Percentiles rank a stretch among this genome's conserved stretches.
phyloP scores from a whole-genome alignment of 2,113 vertebrate genomes.

The Hyperopisus bebe region DNA sequence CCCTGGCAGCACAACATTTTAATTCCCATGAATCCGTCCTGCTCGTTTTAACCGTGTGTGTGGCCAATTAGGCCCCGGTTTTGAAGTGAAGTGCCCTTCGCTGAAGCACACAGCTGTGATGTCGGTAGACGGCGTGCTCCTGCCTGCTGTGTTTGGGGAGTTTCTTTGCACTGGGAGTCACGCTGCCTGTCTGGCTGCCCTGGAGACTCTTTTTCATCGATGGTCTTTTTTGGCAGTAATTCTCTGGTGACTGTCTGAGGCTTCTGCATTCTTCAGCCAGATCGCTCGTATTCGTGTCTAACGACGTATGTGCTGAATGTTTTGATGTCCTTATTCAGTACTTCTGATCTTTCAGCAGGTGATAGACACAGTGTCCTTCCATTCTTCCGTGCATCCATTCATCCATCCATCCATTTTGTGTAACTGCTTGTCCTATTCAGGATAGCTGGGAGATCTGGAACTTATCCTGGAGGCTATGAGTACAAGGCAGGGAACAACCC shows the following conservation, averaged over 20 bases:
- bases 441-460: neutral
- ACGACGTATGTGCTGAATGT: neutral
- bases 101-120: constrained; percentile 33
- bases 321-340: neutral
- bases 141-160: neutral
- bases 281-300: neutral
- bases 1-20: constrained; percentile 26
- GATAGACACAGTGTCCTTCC: neutral
- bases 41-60: constrained; percentile 55
- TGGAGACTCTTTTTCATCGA: neutral
- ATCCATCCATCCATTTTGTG: neutral
- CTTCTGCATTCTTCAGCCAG: neutral
- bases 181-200: neutral
- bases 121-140: neutral
- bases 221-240: neutral
- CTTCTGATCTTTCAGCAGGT: neutral
- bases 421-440: neutral
- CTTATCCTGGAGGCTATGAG: neutral
- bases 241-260: neutral
- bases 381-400: neutral
- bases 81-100: constrained; percentile 54
- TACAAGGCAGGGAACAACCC: neutral
- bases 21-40: constrained; percentile 28
- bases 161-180: neutral
- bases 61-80: constrained; percentile 65